Base-by-base conservation (phyloP, 2,113 vertebrate species). In the Petaurus breviceps region DNA sequence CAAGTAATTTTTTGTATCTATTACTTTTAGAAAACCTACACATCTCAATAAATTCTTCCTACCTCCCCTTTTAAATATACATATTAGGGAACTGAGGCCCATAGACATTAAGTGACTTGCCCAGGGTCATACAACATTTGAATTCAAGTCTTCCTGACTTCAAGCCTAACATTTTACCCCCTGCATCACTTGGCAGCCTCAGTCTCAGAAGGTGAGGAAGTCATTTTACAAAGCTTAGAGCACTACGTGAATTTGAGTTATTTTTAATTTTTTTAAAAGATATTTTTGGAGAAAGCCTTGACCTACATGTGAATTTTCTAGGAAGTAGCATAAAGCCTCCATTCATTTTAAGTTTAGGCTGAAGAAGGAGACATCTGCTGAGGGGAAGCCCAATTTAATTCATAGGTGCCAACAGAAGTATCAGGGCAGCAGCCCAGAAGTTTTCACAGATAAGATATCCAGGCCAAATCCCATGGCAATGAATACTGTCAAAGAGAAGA, bases 401-500 rank as follows among this genome's bases (percentile, higher is more conserved):
- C 47, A 51, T 31, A 90, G 55, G 19, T 46, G 55, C 43, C 93
- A 23, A 24, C 68, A 7, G 22, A 23, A 23, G 4, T 51, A 77
- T 37, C 49, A 84, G 37, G 28, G 23, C 57, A 77, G 47, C 57
- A 84, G 49, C 92, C 92, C n/a, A 37, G 54, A 95, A 6, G 3
- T 3, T 46, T 22, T 94, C 49, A 2, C 7, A 84, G 6, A n/a
- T 7, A 84, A 84, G 6, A 23, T 92, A 31, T 90, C 46, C 47
- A 90, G 92, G 11, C 61, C 46, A 26, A 90, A 90, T 91, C 25
- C 53, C 90, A 68, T 12, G 14, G 9, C 2, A 9, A 0, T 95
- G n/a, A 89, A n/a, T 90, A 47, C 26, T 95, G 46, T 90, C 52
- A 50, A 31, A 92, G 90, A 93, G n/a, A n/a, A n/a, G 26, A 89